Evolutionary conservation across 2,797 vertebrate species (phyloP).

Genomic region (Tamandua tetradactyla): DNA sequence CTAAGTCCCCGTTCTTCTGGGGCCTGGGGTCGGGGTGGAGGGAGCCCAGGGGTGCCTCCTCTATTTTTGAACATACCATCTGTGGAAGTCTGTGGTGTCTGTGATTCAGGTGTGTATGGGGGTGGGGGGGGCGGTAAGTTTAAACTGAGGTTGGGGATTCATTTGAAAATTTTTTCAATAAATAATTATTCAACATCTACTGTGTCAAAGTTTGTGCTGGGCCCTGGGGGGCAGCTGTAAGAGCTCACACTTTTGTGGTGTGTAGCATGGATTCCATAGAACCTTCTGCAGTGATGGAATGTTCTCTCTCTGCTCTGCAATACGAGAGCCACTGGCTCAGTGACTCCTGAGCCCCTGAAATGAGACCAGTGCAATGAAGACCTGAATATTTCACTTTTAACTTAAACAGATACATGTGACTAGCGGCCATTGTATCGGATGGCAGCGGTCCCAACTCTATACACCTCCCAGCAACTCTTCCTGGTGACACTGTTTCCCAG

Average conservation of each 20-base stretch:
- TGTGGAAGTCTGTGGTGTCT: neutral
- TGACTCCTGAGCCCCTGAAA: rapidly evolving
- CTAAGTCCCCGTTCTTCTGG: constrained; percentile 65
- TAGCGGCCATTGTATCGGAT: neutral
- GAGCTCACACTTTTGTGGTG: rapidly evolving
- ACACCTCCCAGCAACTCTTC: neutral
- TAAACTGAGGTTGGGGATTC: neutral
- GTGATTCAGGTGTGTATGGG: neutral
- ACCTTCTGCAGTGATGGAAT: rapidly evolving
- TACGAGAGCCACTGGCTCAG: rapidly evolving
- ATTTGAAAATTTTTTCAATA: constrained; percentile 39
- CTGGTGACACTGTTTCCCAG: neutral
- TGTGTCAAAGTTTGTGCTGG: neutral
- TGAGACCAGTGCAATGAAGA: neutral
- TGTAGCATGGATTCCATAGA: rapidly evolving
- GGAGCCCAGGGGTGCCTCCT: neutral
- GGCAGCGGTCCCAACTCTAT: neutral
- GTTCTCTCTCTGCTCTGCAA: rapidly evolving
- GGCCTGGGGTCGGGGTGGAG: rapidly evolving
- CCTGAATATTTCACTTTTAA: neutral
- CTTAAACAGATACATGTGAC: neutral
- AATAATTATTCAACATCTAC: constrained; percentile 24
- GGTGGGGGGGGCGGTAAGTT: neutral
- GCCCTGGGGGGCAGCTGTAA: rapidly evolving
- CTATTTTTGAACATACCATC: rapidly evolving